Conservation (phyloP, 2,113 vertebrate species). For the Bufo bufo region DNA sequence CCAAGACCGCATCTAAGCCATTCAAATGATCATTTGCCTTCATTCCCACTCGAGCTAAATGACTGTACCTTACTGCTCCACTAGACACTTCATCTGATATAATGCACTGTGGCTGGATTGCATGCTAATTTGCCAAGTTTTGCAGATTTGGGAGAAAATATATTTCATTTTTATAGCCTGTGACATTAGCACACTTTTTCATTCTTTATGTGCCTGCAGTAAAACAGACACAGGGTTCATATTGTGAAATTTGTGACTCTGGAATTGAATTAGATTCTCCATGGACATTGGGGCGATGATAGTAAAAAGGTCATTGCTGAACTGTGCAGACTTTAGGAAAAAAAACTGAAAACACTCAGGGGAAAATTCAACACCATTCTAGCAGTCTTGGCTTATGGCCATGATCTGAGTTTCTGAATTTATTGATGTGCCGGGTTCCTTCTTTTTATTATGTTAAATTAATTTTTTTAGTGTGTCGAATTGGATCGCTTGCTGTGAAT, state of each 20-base stretch:
- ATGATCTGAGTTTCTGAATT: conserved; percentile 8
- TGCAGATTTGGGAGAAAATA: conserved; percentile 48
- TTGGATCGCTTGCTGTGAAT: not conserved
- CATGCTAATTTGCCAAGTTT: conserved; percentile 50
- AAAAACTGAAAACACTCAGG: conserved; percentile 28
- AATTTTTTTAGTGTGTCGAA: not conserved
- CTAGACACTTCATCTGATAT: conserved; percentile 44
- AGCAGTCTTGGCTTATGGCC: not conserved
- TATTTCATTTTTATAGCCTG: conserved; percentile 46
- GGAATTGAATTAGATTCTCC: conserved; percentile 34
- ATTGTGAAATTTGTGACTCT: conserved; percentile 41
- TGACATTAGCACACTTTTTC: conserved; percentile 45
- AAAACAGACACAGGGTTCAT: conserved; percentile 28
- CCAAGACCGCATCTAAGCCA: conserved; percentile 47
- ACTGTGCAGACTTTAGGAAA: conserved; percentile 18
- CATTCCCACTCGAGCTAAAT: conserved; percentile 43
- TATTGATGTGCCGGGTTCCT: not conserved
- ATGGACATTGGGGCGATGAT: not conserved
- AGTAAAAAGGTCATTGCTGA: conserved; percentile 35
- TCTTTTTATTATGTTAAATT: not conserved
- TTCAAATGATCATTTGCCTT: conserved; percentile 51
- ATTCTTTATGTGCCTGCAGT: conserved; percentile 51
- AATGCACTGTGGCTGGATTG: conserved; percentile 37
- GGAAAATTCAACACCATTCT: conserved; percentile 13
- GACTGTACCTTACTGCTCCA: conserved; percentile 46